Evolutionary conservation across 2,888 invertebrate genomes (phyloP).

Genomic region (Oxystoma pomonae): DNA sequence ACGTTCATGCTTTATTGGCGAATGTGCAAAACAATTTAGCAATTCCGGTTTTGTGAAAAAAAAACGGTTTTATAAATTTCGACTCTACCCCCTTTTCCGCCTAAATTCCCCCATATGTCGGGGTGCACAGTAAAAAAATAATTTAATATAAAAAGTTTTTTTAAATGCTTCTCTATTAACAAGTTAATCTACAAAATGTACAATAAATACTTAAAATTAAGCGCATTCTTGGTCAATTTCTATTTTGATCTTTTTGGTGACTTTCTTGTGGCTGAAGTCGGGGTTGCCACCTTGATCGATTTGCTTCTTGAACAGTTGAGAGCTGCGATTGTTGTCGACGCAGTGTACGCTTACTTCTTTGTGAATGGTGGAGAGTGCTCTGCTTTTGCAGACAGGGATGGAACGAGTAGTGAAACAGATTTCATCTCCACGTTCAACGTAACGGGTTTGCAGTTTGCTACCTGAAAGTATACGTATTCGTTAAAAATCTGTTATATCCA

Average conservation of each 20-base stretch:
- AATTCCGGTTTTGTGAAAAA: too few relatives aligned
- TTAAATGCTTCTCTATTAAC: neutral
- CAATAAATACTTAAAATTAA: slow-evolving; percentile 6
- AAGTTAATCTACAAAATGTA: neutral
- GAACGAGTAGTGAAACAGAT: slow-evolving; percentile 59
- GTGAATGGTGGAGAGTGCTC: slow-evolving; percentile 32
- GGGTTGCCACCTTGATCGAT: slow-evolving; percentile 51
- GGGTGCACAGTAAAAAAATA: too few relatives aligned
- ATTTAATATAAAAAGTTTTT: neutral
- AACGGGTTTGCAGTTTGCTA: slow-evolving; percentile 50
- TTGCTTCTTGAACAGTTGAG: slow-evolving; percentile 41
- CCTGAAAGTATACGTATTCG: neutral
- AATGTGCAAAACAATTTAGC: too few relatives aligned
- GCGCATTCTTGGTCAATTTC: slow-evolving; percentile 48
- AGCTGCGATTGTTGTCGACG: slow-evolving; percentile 36
- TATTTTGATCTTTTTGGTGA: slow-evolving; percentile 41
- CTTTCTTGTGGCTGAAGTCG: slow-evolving; percentile 48
- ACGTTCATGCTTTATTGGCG: too few relatives aligned
- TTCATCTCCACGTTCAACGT: slow-evolving; percentile 50
- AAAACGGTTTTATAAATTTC: too few relatives aligned
- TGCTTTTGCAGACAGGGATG: slow-evolving; percentile 55
- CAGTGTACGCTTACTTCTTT: slow-evolving; percentile 51
- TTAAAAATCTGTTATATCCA: too few relatives aligned
- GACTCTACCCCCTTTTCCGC: too few relatives aligned
- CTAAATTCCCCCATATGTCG: too few relatives aligned